These are phyloP conservation scores for Melanotaenia pygmaea DNA, from an alignment of 2,797 vertebrate species.

Conservation along the genomic window DNA sequence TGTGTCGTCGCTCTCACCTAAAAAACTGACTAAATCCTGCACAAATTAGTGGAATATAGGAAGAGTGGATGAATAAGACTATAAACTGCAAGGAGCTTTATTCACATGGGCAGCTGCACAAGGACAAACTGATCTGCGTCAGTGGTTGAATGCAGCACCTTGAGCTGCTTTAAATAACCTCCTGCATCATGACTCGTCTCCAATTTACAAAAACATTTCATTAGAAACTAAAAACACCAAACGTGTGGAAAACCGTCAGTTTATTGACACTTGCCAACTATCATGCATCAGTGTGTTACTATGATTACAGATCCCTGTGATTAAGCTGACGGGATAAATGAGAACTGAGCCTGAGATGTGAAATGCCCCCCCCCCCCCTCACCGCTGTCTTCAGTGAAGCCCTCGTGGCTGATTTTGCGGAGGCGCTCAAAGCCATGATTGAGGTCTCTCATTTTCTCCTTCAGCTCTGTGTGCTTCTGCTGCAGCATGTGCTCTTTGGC, in stretches of 20 bases:
- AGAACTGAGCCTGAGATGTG: conserved; percentile 12
- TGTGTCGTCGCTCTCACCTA: neutral
- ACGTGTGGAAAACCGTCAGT: neutral
- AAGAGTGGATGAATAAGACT: neutral
- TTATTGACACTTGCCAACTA: neutral
- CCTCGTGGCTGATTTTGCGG: conserved; percentile 91
- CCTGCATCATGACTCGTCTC: neutral
- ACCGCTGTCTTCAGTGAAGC: conserved; percentile 89
- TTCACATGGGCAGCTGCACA: neutral
- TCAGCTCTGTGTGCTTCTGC: conserved; percentile 90
- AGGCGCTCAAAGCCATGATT: conserved; percentile 94
- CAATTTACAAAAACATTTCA: neutral
- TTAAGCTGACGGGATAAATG: conserved; percentile 31
- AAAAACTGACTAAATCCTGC: neutral
- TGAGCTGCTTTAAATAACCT: conserved; percentile 11
- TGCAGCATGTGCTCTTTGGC: conserved; percentile 84
- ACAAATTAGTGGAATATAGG: neutral
- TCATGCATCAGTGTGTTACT: conserved; percentile 12
- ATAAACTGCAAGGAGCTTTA: neutral
- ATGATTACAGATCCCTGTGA: conserved; percentile 38
- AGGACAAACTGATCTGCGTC: conserved; percentile 10
- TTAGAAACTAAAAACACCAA: conserved; percentile 29
- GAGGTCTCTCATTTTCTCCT: conserved; percentile 89
- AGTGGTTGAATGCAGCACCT: neutral
- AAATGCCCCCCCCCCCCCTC: conserved; percentile 25